Base-by-base conservation (phyloP, 2,888 invertebrate genomes). In the Nomada flava region DNA sequence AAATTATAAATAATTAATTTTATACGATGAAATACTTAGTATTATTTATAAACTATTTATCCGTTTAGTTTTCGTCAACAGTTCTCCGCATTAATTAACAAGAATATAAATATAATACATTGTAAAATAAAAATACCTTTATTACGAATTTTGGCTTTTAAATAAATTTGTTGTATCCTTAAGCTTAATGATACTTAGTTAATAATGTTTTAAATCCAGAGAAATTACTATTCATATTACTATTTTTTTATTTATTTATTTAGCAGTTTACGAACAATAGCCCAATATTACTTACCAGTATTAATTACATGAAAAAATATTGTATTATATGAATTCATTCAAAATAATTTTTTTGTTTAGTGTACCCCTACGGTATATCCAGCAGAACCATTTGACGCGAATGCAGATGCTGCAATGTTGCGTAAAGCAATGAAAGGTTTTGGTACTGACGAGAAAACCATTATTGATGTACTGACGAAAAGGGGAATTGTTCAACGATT, bases 351-450 rank as follows among this genome's bases (percentile, higher is more conserved):
- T 36, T 53, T 11, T 59, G 20, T 69, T 57, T 92, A 97, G 98
- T 97, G 97, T 94, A 97, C 97, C 86, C 98, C 98, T 91, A 98
- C 98, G 87, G 97, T 98, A 84, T 97, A 96, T 94, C 97, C 98
- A 59, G 97, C 97, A 83, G 97, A 97, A 88, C 97, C 97, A 57
- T 98, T 98, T 94, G 97, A 98, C 93, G 96, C 98, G 18, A 96
- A 96, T 80, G 96, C 96, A 68, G 98, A 98, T 95, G 98, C 98
- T 3, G 96, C 96, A 86, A 96, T 96, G 79, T 95, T 98, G 71
- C 96, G 97, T 88, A 98, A 97, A 93, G 98, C 98, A 26, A 98
- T 98, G 98, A 98, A 98, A 94, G 98, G 98, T 75, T 96, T 98
- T 90, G 98, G 98, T 76, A 98, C 98, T 50, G 98, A 98, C 92